Evolutionary conservation across 2,888 invertebrate species (phyloP), one percentile per base, ranked within the genome.

Genomic region (Nineta flava): DNA sequence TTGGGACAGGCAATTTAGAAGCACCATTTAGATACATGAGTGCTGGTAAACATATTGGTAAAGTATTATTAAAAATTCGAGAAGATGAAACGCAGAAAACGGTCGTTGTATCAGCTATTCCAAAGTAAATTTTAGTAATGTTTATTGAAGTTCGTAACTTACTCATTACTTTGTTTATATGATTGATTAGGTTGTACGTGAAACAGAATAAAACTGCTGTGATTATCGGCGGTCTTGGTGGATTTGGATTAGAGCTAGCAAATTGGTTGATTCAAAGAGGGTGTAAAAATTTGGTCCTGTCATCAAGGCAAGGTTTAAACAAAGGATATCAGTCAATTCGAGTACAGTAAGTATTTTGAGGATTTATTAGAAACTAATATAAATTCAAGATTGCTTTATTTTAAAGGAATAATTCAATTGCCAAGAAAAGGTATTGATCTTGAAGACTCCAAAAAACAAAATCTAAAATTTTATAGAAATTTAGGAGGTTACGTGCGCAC

Each of bases 221-320:
- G 0, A 73, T 86, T 4, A 71, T 81, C 1, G 86, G 87, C 10
- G 93, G 94, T 43, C 72, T 95, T 1, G 95, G 95, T 41, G 94
- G 94, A 0, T 90, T 95, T 61, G 95, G 94, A 4, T 69, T 95
- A 46, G 94, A 95, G 64, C 65, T 94, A 46, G 80, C 83, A 0
- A 84, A 90, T 59, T 92, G 90, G 88, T 69, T 96, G 58, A 75
- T 91, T 46, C 65, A 85, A 47, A 74, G 93, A 54, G 93, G 92
- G 0, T 91, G 84, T 0, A 76, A 71, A 56, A 82, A 84, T 55
- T 58, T 94, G 10, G 74, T 93, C 1, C 71, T 94, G 0, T 86
- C 84, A 0, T 91, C 92, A 0, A 77, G 91, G 51, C 75, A 75
- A 15, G 93, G 93, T 2, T 64, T 91, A 31, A 72, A 73, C 44